Conservation (phyloP, 2,888 invertebrate genomes). For the Taphrorychus bicolor region DNA sequence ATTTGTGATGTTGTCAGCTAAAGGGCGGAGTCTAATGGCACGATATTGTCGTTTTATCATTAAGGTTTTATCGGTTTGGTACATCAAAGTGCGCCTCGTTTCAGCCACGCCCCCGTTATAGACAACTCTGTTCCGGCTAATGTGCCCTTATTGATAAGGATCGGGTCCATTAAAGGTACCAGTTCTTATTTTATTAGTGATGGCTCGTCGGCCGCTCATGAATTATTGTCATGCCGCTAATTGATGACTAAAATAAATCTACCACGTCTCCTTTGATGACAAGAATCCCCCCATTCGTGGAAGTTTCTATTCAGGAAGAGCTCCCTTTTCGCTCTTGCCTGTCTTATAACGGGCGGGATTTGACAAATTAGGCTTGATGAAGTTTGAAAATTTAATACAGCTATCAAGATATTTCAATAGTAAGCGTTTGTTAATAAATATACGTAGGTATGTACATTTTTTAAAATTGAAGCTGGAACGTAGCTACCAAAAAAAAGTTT, state of each 20-base stretch:
- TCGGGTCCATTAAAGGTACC: constrained; percentile 49
- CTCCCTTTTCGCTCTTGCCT: constrained; percentile 21
- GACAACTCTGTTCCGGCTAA: constrained; percentile 46
- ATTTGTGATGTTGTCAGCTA: constrained; percentile 27
- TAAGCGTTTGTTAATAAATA: too few species aligned
- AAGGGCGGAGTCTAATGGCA: constrained; percentile 53
- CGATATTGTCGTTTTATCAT: constrained; percentile 55
- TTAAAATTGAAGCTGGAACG: too few species aligned
- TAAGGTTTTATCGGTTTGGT: constrained; percentile 48
- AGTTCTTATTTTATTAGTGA: constrained; percentile 47
- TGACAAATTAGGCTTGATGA: constrained; percentile 29
- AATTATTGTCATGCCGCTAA: constrained; percentile 41
- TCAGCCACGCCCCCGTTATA: constrained; percentile 45
- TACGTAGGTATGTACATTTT: too few species aligned
- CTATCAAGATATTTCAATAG: neutral
- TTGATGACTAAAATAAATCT: constrained; percentile 40
- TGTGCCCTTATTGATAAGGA: constrained; percentile 48
- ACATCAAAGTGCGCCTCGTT: constrained; percentile 48
- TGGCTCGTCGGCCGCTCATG: constrained; percentile 37
- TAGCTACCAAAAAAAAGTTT: neutral
- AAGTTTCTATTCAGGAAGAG: constrained; percentile 26
- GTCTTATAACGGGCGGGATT: constrained; percentile 28
- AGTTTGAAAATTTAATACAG: constrained; percentile 20
- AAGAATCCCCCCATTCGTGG: constrained; percentile 19
- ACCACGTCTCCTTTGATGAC: constrained; percentile 30